Conservation (phyloP, 2,113 vertebrate species). For the Pogonocichla stellata region DNA sequence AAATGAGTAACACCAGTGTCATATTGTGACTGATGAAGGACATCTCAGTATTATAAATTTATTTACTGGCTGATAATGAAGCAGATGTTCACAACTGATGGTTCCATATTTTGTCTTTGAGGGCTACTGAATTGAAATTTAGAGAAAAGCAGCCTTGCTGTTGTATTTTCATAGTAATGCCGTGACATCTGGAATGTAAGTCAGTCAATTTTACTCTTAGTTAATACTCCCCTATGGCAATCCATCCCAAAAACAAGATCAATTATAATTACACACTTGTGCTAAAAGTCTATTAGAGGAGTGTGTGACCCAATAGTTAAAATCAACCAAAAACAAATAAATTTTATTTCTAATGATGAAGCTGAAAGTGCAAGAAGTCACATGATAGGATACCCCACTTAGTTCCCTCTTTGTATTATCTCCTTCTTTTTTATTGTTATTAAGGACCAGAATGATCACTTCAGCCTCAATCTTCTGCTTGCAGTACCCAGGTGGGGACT, state of each 20-base stretch:
- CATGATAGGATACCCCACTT: neutral
- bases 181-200: neutral
- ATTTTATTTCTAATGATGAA: neutral
- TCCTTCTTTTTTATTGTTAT: neutral
- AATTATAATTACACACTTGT: constrained; percentile 10
- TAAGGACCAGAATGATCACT: neutral
- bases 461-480: neutral
- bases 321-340: neutral
- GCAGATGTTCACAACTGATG: neutral
- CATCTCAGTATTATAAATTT: neutral
- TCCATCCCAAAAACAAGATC: neutral
- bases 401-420: neutral
- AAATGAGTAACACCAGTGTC: neutral
- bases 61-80: neutral
- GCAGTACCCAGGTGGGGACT: neutral
- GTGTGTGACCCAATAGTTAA: neutral
- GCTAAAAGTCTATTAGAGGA: neutral
- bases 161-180: neutral
- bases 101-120: constrained; percentile 29
- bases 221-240: neutral
- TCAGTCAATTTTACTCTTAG: constrained; percentile 5
- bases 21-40: neutral
- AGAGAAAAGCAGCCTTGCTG: neutral
- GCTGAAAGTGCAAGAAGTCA: neutral
- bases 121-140: neutral